phyloP scores from a whole-genome alignment of 2,797 vertebrate species.

The Bufotes viridis region DNA sequence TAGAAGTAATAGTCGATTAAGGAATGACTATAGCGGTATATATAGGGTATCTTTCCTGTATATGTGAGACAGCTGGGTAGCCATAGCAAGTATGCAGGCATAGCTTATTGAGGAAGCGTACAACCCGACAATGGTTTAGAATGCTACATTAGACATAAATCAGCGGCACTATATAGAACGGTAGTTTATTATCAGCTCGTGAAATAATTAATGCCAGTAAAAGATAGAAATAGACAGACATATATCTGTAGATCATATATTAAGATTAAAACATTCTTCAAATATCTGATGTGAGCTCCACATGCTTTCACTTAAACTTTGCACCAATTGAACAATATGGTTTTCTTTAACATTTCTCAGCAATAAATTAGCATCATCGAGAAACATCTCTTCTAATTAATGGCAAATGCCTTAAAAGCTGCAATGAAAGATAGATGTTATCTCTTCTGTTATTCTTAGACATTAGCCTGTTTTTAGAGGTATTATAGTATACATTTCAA shows the following conservation, averaged over 20 bases:
- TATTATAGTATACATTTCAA: slow-evolving; percentile 38
- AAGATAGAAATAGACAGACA: background rate
- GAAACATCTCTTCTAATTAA: slow-evolving; percentile 38
- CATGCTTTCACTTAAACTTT: slow-evolving; percentile 33
- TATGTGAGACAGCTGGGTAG: too few species aligned
- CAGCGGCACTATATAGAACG: too few species aligned
- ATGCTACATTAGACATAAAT: too few species aligned
- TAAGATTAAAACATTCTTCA: slow-evolving; percentile 19
- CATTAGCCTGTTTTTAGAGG: slow-evolving; percentile 28
- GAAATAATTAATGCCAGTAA: background rate
- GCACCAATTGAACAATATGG: slow-evolving; percentile 14
- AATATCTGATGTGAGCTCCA: slow-evolving; percentile 25
- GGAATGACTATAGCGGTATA: too few species aligned
- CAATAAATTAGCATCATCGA: slow-evolving; percentile 42
- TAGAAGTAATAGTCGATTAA: background rate
- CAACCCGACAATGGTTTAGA: too few species aligned
- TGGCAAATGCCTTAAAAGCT: slow-evolving; percentile 35
- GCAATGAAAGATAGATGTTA: slow-evolving; percentile 43
- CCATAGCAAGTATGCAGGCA: too few species aligned
- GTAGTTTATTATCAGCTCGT: background rate
- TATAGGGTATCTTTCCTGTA: too few species aligned
- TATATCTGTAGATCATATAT: background rate
- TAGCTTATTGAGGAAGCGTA: too few species aligned
- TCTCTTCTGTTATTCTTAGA: slow-evolving; percentile 41
- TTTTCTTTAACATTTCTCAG: slow-evolving; percentile 42